phyloP scores from a whole-genome alignment of 2,888 invertebrate species.

The Tenthredo distinguenda region DNA sequence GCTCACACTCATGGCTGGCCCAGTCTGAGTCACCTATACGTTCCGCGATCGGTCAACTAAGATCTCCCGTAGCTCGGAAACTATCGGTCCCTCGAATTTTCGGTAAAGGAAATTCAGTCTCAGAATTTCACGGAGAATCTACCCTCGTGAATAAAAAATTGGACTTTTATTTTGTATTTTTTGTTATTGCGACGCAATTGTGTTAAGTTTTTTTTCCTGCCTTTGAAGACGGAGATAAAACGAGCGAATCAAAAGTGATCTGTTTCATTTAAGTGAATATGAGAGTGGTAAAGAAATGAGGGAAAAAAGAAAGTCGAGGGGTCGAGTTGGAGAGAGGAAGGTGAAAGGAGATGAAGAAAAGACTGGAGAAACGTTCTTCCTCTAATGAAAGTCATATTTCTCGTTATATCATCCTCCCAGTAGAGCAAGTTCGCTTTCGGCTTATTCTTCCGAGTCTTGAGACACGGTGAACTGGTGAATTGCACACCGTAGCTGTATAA shows the following conservation, averaged over 20 bases:
- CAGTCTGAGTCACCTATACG: too few species aligned
- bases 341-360: conserved; percentile 24
- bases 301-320: background rate
- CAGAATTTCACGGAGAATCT: too few species aligned
- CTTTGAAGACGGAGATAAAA: background rate
- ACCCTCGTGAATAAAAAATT: too few species aligned
- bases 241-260: background rate
- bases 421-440: conserved; percentile 17
- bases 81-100: too few species aligned
- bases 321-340: background rate
- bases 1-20: too few species aligned
- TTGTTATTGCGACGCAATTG: background rate
- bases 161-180: background rate
- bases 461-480: background rate
- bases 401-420: conserved; percentile 48
- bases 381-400: conserved; percentile 56
- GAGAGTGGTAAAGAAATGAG: background rate
- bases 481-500: background rate
- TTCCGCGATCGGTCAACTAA: too few species aligned
- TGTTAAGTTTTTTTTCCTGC: background rate
- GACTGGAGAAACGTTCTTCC: conserved; percentile 5
- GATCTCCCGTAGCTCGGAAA: too few species aligned
- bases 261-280: background rate
- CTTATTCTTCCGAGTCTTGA: conserved; percentile 15
- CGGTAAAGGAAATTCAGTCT: too few species aligned